Evolutionary conservation across 2,797 vertebrate species (phyloP).

Genomic region (Sebastes alutus): DNA sequence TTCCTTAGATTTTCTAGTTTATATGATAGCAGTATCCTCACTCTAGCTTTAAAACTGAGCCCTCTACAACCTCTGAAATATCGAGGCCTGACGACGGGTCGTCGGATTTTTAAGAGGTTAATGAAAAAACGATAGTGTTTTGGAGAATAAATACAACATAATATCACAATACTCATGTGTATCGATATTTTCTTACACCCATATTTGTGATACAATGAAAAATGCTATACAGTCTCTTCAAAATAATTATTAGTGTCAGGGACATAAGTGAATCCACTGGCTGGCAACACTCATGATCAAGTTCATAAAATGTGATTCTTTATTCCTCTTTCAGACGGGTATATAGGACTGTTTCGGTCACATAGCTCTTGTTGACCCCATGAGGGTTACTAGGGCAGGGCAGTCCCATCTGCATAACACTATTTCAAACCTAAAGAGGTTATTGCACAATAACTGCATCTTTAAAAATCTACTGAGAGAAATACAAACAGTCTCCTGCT

Average conservation of each 20-base stretch:
- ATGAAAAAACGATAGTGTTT: too few species aligned
- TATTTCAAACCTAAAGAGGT: neutral
- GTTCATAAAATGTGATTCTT: neutral
- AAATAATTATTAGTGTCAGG: neutral
- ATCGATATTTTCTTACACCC: too few species aligned
- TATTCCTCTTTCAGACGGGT: neutral
- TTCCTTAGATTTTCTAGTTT: too few species aligned
- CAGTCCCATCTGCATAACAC: neutral
- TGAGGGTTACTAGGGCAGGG: neutral
- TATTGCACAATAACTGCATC: neutral
- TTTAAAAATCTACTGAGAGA: neutral
- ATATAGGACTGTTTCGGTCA: neutral
- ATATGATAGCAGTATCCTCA: too few species aligned
- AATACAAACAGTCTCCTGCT: conserved; percentile 14
- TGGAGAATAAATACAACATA: too few species aligned
- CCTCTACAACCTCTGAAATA: too few species aligned
- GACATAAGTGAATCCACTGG: neutral
- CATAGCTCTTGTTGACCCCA: neutral
- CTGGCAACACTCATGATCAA: neutral
- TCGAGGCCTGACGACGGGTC: too few species aligned
- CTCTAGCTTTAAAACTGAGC: too few species aligned
- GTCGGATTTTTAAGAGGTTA: too few species aligned
- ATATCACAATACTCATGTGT: too few species aligned
- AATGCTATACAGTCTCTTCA: neutral
- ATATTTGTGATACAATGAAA: neutral